Evolutionary conservation across 2,888 invertebrate species (phyloP), one percentile per base, ranked within the genome.

Genomic region (Omphaloscelis lunosa): DNA sequence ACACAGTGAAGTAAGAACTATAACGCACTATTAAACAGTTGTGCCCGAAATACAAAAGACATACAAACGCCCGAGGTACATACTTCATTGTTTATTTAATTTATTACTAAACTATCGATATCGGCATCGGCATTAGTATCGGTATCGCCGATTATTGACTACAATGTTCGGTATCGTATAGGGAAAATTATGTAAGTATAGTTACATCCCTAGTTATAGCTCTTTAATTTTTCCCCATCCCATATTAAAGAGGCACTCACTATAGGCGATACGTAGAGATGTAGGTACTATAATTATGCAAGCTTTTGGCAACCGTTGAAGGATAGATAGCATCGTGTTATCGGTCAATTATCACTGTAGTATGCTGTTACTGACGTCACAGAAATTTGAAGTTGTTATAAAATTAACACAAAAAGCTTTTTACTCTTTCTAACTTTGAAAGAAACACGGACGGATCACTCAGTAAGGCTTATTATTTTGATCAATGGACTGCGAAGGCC

Each of bases 301-400:
- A 86, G 71, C 76, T 74, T 87, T 90, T 92, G 92, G 92, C 92
- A 90, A 72, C 41, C 77, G 61, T 86, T 90, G 92, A 91, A 92
- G 88, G 89, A 73, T 75, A 78, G 76, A 79, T 79, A 85, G 72
- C 61, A 65, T 75, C 75, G 82, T 84, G 89, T 91, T 91, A 92
- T 92, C 91, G 90, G 92, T 91, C 92, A 92, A 81, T 83, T 88
- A 84, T 85, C 82, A 88, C 72, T 34, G 65, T 29, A 39, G 7
- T 45, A 15, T 23, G 62, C 20, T 34, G 34, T n/a, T 34, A n/a
- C 11, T 63, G 59, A 70, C 68, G 65, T 78, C 79, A 71, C 48
- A 34, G 17, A 17, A 17, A n/a, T 39, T 5, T 20, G 7, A 34
- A 23, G 12, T 20, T 34, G 29, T 23, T 23, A 29, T 48, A 29